These are phyloP conservation scores for Dicyrtoma fusca DNA, from an alignment of 2,888 invertebrate genomes.

Conservation along the genomic window DNA sequence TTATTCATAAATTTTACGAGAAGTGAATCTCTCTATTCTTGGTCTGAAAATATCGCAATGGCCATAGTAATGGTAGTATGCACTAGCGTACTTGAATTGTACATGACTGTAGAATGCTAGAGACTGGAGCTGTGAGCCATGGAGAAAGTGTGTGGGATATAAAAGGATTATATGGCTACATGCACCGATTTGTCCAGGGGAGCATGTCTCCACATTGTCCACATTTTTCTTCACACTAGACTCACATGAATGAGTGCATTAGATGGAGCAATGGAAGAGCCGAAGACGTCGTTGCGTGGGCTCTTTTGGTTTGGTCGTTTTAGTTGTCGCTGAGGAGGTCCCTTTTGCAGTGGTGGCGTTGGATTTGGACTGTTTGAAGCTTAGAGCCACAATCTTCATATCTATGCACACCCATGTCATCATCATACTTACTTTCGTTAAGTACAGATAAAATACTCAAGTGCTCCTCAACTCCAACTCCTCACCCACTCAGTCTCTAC, in stretches of 20 bases:
- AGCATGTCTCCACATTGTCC: slow-evolving; percentile 41
- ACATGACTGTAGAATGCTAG: too few species aligned
- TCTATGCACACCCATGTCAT: not conserved
- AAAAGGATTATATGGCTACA: slow-evolving; percentile 46
- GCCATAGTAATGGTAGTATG: too few species aligned
- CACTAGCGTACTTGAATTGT: too few species aligned
- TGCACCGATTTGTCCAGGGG: slow-evolving; percentile 40
- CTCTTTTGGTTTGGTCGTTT: not conserved
- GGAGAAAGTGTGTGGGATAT: slow-evolving; percentile 38
- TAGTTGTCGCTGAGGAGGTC: not conserved
- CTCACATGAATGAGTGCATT: slow-evolving; percentile 10
- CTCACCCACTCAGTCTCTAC: slow-evolving; percentile 32
- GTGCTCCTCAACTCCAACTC: not conserved
- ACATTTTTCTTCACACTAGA: slow-evolving; percentile 46
- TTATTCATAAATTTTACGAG: slow-evolving; percentile 47
- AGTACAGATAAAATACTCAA: not conserved
- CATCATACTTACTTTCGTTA: not conserved
- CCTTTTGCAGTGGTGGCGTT: too few species aligned
- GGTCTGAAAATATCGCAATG: slow-evolving; percentile 5
- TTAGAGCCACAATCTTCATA: not conserved
- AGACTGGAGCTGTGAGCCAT: slow-evolving; percentile 32
- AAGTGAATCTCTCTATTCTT: slow-evolving; percentile 18
- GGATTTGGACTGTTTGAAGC: not conserved
- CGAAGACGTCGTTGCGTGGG: too few species aligned
- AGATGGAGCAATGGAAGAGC: slow-evolving; percentile 1